Evolutionary conservation across 2,888 invertebrate genomes (phyloP), one percentile per base, ranked within the genome.

Genomic region (Tinea trinotella): DNA sequence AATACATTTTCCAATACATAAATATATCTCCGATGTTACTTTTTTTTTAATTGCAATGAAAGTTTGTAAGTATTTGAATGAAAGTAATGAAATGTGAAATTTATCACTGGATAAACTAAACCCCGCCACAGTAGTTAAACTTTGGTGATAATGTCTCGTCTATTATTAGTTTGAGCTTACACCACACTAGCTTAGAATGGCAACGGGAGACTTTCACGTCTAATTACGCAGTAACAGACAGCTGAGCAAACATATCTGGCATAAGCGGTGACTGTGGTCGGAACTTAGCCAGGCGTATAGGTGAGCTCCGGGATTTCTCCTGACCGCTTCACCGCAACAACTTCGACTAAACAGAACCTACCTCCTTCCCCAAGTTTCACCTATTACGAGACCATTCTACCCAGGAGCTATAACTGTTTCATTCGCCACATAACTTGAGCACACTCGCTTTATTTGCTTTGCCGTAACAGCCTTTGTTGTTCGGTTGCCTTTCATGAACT

Each of bases 151-250:
- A 46, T 46, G 46, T 46, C 46, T 5, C 46, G 18, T 19, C 17
- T 46, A 17, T 50, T 50, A 24, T 50, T 50, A 50, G 24, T 50
- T 50, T 50, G 3, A 15, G 50, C 24, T 50, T 24, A 50, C 50
- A 50, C 18, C 19, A 46, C 46, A 19, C 18, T 40, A 48, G 48
- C 19, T 18, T 48, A 13, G 15, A 40, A 48, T 18, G 13, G 3
- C 17, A 10, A 50, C 22, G n/a, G 24, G 7, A 35, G 52, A 52
- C 34, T 52, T 52, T 52, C 35, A 35, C 52, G 19, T 64, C 68
- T 66, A 71, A 74, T 74, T 70, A 74, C 65, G 62, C 65, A 67
- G 67, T 66, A 68, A 66, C 67, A 64, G 67, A 68, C 63, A 65
- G 65, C 67, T 64, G 61, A 62, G 67, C 67, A 71, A 71, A 73